Evolutionary conservation across 2,113 vertebrate genomes (phyloP), one percentile per base, ranked within the genome.

Genomic region (Coregonus clupeaformis): DNA sequence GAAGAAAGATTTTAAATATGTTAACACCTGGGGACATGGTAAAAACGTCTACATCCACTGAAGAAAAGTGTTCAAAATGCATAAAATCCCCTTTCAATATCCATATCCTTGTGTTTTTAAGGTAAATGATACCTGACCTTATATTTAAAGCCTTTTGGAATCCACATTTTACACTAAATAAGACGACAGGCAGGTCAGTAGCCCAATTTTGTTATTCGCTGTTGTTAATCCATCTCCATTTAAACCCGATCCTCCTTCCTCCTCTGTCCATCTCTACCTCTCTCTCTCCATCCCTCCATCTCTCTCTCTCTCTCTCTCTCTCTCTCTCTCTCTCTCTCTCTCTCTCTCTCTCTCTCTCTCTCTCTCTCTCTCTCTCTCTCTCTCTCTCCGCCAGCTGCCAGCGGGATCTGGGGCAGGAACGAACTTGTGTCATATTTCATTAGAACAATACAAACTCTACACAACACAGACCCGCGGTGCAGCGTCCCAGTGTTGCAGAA

Each of bases 401-500:
- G 55, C 76, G 72, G 30, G 69, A 60, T 83, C 29, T 63, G 62
- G 68, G 55, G 24, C 24, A 27, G 27, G 27, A 27, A 20, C 20
- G n/a, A 25, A 85, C 59, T 77, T 69, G 63, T 76, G 74, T 84
- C 82, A 76, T 84, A 81, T 87, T 83, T 87, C 82, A 86, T 77
- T 70, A 55, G 77, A 84, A 80, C 75, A 75, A 80, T 75, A 74
- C 36, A 77, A 82, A 86, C 69, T 74, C 71, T 69, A 74, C 47
- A 24, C 71, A 77, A 76, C 32, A 68, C 76, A 77, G 75, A 84
- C 63, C 29, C 74, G 70, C 45, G 1, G 49, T 18, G 36, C 36
- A 2, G 36, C 36, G 7, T 11, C 36, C 9, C 9, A 42, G 36
- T 42, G 49, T 5, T 5, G 13, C 14, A 52, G 76, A 72, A 68